Conservation (phyloP, 2,888 invertebrate genomes). For the Pegoplata infirma region DNA sequence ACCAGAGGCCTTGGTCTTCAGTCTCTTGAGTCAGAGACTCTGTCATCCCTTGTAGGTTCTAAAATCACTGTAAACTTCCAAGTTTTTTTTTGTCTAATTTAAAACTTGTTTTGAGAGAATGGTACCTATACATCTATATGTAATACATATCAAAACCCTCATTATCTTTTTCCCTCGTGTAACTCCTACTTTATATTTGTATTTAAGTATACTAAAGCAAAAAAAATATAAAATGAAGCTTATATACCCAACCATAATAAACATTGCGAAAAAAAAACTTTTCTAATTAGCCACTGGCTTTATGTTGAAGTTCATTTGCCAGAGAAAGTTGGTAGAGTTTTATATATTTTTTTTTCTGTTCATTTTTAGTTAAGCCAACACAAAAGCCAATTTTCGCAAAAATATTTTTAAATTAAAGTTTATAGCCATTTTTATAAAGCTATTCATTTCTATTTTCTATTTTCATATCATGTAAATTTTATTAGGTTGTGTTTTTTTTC, state of each 20-base stretch:
- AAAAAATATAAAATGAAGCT: neutral
- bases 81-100: too few relatives aligned
- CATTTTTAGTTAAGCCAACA: constrained; percentile 23
- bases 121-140: too few relatives aligned
- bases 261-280: constrained; percentile 66
- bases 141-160: neutral
- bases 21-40: too few relatives aligned
- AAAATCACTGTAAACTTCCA: too few relatives aligned
- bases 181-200: neutral
- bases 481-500: neutral
- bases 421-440: constrained; percentile 34
- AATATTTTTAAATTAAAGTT: constrained; percentile 42
- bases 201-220: neutral
- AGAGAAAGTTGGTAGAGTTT: constrained; percentile 59
- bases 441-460: constrained; percentile 27
- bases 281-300: constrained; percentile 73
- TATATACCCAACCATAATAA: constrained; percentile 19
- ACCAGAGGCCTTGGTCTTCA: too few relatives aligned
- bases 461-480: constrained; percentile 25
- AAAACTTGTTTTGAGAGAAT: too few relatives aligned
- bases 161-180: neutral
- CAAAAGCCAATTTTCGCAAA: constrained; percentile 36
- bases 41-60: too few relatives aligned
- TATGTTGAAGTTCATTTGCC: constrained; percentile 59
- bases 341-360: constrained; percentile 11